Evolutionary conservation across 2,888 invertebrate species (phyloP).

Genomic region (Craniophora ligustri): DNA sequence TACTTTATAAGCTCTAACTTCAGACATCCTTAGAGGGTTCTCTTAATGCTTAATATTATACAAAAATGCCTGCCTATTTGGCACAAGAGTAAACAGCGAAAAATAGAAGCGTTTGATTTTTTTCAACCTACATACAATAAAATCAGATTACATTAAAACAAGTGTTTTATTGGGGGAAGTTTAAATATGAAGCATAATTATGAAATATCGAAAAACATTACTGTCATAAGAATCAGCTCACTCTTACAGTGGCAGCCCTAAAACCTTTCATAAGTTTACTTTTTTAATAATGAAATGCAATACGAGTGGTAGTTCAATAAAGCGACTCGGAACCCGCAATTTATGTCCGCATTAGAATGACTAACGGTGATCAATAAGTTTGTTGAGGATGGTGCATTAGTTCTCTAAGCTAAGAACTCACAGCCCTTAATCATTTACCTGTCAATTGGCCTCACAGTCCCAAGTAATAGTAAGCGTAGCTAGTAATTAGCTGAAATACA

Average conservation of each 20-base stretch:
- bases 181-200: too few relatives aligned
- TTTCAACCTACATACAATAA: too few relatives aligned
- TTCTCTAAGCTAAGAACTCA: conserved; percentile 53
- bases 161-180: too few relatives aligned
- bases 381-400: conserved; percentile 66
- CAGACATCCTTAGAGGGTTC: too few relatives aligned
- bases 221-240: not conserved
- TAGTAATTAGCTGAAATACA: conserved; percentile 28
- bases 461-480: conserved; percentile 16
- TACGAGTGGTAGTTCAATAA: conserved; percentile 78
- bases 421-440: conserved; percentile 47
- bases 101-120: too few relatives aligned
- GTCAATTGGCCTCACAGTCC: conserved; percentile 36
- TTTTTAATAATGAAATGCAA: conserved; percentile 81
- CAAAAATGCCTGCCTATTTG: too few relatives aligned
- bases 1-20: not conserved
- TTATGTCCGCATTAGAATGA: conserved; percentile 82
- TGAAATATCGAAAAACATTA: not conserved
- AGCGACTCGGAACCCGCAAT: conserved; percentile 72
- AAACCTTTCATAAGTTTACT: conserved; percentile 70
- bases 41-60: too few relatives aligned
- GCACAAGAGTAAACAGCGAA: too few relatives aligned
- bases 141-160: too few relatives aligned
- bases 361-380: conserved; percentile 78
- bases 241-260: conserved; percentile 57